phyloP scores from a whole-genome alignment of 1,140 invertebrate genomes.

The Hycleus cichorii region DNA sequence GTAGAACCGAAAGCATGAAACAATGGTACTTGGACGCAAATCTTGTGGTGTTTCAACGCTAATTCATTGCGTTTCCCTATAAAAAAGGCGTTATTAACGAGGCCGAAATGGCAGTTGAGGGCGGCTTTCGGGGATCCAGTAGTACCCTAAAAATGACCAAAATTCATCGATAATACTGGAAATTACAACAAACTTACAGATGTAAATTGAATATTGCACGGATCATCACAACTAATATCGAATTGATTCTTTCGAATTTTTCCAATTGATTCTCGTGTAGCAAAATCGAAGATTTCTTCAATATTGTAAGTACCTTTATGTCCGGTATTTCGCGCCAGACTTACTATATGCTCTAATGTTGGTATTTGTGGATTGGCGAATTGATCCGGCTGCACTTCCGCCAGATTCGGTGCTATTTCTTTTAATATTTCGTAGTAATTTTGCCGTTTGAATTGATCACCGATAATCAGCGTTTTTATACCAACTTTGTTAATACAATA shows the following conservation, averaged over 20 bases:
- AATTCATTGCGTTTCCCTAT: constrained; percentile 54
- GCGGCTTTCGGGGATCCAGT: constrained; percentile 86
- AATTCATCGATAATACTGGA: constrained; percentile 5
- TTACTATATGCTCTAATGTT: constrained; percentile 28
- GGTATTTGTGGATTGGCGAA: constrained; percentile 35
- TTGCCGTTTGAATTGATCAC: constrained; percentile 56
- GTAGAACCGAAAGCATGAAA: constrained; percentile 88
- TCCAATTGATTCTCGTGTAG: constrained; percentile 30
- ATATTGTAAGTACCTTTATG: constrained; percentile 55
- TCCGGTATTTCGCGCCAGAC: not conserved
- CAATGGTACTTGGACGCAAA: constrained; percentile 79
- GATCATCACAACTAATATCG: constrained; percentile 56
- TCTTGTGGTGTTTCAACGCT: constrained; percentile 44
- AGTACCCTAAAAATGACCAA: constrained; percentile 53
- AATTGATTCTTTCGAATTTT: constrained; percentile 43
- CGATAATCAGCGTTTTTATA: constrained; percentile 63
- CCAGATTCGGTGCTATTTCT: constrained; percentile 46
- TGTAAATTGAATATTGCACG: constrained; percentile 79
- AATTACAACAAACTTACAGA: constrained; percentile 54
- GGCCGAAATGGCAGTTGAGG: constrained; percentile 69
- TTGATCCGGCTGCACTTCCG: constrained; percentile 36
- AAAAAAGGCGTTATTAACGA: constrained; percentile 80
- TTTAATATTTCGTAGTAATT: constrained; percentile 66
- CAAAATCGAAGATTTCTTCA: constrained; percentile 47
- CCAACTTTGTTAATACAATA: constrained; percentile 75